Evolutionary conservation across 2,797 vertebrate species (phyloP).

Genomic region (Anguilla marmorata): DNA sequence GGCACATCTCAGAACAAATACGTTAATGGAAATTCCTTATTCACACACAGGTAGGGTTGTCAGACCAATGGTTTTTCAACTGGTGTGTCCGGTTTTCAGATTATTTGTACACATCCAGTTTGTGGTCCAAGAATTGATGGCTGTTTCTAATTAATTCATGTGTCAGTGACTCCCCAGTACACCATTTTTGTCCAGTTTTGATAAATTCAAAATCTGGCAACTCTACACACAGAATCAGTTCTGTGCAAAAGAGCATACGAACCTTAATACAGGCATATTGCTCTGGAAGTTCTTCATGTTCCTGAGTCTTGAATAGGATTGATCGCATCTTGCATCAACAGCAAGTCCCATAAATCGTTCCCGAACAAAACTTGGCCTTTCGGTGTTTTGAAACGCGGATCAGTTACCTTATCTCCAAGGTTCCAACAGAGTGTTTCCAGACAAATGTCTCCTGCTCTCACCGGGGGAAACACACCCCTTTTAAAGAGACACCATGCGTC

Average conservation of each 20-base stretch:
- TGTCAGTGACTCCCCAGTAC: no score
- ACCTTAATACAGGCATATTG: not conserved
- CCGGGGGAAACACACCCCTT: not conserved
- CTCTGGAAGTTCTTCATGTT: not conserved
- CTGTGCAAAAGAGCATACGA: not conserved
- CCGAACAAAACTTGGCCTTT: not conserved
- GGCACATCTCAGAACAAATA: not conserved
- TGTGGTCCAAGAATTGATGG: no score
- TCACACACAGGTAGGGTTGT: not conserved
- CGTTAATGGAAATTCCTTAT: not conserved
- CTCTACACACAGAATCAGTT: not conserved
- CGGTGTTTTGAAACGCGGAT: not conserved
- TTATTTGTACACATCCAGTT: no score
- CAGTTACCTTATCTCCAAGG: slow-evolving; percentile 16
- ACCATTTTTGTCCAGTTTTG: no score
- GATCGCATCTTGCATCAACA: not conserved
- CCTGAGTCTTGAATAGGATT: not conserved
- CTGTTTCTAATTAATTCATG: no score
- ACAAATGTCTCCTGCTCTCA: not conserved
- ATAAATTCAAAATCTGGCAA: not conserved
- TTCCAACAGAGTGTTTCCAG: slow-evolving; percentile 1
- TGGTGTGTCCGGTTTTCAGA: no score
- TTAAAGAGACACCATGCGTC: not conserved
- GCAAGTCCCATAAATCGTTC: not conserved
- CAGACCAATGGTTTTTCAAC: no score